Conservation (phyloP, 2,113 vertebrate genomes). For the Motacilla alba region DNA sequence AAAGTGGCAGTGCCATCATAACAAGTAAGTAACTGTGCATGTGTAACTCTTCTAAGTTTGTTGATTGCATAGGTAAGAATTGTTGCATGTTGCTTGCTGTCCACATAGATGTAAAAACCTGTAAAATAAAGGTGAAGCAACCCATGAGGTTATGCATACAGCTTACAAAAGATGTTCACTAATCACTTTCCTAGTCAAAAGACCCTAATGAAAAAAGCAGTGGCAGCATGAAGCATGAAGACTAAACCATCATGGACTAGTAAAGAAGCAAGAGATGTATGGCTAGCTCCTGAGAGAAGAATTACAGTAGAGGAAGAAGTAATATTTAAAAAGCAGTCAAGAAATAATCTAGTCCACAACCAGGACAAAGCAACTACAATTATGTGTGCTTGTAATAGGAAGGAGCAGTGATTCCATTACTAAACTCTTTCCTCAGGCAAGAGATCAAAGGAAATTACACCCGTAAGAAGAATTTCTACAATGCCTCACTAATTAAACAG, state of each 20-base stretch:
- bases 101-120: neutral
- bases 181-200: neutral
- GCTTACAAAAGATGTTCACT: neutral
- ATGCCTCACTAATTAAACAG: constrained; percentile 35
- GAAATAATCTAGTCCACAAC: neutral
- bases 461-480: constrained; percentile 48
- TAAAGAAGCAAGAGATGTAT: neutral
- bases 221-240: neutral
- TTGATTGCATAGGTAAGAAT: neutral
- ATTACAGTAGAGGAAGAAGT: neutral
- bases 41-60: neutral
- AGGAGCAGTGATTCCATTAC: constrained; percentile 16
- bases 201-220: neutral
- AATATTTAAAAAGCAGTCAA: neutral
- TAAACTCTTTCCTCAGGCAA: constrained; percentile 47
- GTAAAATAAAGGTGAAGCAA: neutral
- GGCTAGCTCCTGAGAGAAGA: neutral
- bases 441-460: constrained; percentile 56
- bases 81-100: neutral
- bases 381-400: neutral
- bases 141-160: neutral
- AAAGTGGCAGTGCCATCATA: neutral
- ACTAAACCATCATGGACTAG: neutral
- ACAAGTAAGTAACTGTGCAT: neutral
- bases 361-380: constrained; percentile 11